phyloP scores from a whole-genome alignment of 2,113 vertebrate species.

The Pachypanchax playfairii region DNA sequence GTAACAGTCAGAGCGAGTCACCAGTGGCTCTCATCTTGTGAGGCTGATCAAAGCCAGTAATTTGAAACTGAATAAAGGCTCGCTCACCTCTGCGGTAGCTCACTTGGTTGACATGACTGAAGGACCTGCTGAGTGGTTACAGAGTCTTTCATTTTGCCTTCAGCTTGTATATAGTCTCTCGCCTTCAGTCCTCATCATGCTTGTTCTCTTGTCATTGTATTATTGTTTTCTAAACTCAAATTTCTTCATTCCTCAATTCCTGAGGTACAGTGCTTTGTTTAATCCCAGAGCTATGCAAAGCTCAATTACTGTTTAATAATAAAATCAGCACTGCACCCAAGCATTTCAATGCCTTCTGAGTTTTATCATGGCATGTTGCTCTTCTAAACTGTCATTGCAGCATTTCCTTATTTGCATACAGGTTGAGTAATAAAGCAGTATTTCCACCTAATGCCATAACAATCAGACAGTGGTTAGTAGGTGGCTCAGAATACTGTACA shows the following conservation, averaged over 20 bases:
- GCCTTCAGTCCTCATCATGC: not conserved
- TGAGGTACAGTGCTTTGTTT: too few relatives aligned
- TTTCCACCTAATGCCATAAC: too few relatives aligned
- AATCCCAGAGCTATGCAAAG: too few relatives aligned
- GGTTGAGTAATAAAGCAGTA: too few relatives aligned
- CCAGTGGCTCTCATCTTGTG: conserved; percentile 41
- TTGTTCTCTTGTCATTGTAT: not conserved
- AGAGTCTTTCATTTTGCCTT: not conserved
- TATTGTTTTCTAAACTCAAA: not conserved
- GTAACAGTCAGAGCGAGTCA: conserved; percentile 50
- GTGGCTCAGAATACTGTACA: too few relatives aligned
- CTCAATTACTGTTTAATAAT: too few relatives aligned
- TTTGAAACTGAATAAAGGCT: conserved; percentile 39
- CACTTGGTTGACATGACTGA: not conserved
- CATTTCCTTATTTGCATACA: too few relatives aligned
- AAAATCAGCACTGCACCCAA: too few relatives aligned
- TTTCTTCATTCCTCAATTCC: not conserved
- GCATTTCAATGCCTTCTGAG: too few relatives aligned
- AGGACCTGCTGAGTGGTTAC: not conserved
- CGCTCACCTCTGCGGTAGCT: conserved; percentile 31
- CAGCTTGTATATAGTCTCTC: not conserved
- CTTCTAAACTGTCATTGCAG: too few relatives aligned
- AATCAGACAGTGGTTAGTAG: too few relatives aligned
- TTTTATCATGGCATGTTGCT: too few relatives aligned
- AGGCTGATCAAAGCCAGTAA: conserved; percentile 57